A percentile compares a stretch with the other conserved stretches of the same genome.
Evolutionary conservation across 2,888 invertebrate species (phyloP).

Genomic region (Callimorpha dominula): DNA sequence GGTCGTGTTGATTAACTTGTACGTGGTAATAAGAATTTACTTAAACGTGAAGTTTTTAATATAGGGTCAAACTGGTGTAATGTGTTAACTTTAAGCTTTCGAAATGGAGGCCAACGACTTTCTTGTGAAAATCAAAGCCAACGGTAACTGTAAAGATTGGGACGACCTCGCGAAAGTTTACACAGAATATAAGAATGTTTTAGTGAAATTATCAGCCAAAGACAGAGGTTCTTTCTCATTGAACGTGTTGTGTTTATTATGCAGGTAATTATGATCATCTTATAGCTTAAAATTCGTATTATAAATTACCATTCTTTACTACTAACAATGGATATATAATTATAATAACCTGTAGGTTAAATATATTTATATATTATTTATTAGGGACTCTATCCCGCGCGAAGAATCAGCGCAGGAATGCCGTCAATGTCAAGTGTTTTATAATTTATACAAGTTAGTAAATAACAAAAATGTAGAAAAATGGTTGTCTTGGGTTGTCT

Average conservation of each 20-base stretch:
- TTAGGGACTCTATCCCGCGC: no score
- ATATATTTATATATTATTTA: no score
- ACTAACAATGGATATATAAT: no score
- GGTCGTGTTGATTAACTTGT: not conserved
- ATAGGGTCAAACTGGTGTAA: slow-evolving; percentile 1
- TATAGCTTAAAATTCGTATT: not conserved
- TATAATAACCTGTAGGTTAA: no score
- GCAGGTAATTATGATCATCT: slow-evolving; percentile 66
- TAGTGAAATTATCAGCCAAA: slow-evolving; percentile 60
- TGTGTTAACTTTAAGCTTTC: slow-evolving; percentile 4
- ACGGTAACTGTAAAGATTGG: slow-evolving; percentile 61
- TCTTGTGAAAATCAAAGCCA: slow-evolving; percentile 70
- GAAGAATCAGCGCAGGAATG: no score
- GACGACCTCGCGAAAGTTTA: slow-evolving; percentile 60
- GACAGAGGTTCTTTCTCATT: slow-evolving; percentile 69
- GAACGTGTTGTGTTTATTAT: slow-evolving; percentile 75
- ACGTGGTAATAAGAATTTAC: not conserved
- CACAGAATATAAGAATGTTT: slow-evolving; percentile 62
- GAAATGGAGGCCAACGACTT: slow-evolving; percentile 73
- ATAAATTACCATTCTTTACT: not conserved
- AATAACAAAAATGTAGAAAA: no score
- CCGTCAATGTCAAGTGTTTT: no score
- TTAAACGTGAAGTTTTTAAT: not conserved
- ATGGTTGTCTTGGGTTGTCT: no score
- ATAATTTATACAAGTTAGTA: no score